These are phyloP conservation scores for Patagioenas fasciata DNA, from an alignment of 2,113 vertebrate genomes.

Conservation along the genomic window DNA sequence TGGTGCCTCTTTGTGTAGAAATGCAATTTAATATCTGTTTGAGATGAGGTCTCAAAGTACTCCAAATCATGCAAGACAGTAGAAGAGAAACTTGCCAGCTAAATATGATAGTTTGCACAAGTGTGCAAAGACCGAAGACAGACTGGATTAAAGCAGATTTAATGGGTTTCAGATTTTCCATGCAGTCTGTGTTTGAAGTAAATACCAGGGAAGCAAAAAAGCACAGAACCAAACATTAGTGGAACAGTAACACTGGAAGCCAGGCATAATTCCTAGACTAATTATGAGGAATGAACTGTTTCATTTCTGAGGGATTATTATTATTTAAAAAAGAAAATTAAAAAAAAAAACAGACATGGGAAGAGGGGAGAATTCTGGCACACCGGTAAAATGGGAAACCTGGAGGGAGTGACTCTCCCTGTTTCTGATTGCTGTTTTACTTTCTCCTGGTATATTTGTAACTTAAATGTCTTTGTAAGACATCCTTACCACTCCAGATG, in stretches of 20 bases:
- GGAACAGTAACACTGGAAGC: not conserved
- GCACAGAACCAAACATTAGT: not conserved
- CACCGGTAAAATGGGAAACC: not conserved
- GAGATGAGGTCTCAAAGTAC: not conserved
- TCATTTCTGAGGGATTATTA: not conserved
- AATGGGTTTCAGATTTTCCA: not conserved
- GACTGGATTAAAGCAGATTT: not conserved
- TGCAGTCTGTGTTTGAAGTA: not conserved
- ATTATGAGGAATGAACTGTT: not conserved
- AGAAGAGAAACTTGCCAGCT: not conserved
- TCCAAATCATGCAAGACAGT: not conserved
- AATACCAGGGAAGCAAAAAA: not conserved
- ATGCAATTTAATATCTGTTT: not conserved
- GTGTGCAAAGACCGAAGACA: not conserved
- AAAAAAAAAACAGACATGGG: too few species aligned
- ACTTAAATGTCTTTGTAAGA: not conserved
- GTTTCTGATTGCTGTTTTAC: not conserved
- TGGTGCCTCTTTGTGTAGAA: not conserved
- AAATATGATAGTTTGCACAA: not conserved
- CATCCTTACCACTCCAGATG: slow-evolving; percentile 2
- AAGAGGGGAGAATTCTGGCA: not conserved
- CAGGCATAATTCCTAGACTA: not conserved
- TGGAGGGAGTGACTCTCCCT: not conserved
- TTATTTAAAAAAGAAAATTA: not conserved
- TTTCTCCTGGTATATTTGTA: not conserved